Evolutionary conservation across 2,888 invertebrate species (phyloP).

Genomic region (Ashinkailepas kermadecensis): DNA sequence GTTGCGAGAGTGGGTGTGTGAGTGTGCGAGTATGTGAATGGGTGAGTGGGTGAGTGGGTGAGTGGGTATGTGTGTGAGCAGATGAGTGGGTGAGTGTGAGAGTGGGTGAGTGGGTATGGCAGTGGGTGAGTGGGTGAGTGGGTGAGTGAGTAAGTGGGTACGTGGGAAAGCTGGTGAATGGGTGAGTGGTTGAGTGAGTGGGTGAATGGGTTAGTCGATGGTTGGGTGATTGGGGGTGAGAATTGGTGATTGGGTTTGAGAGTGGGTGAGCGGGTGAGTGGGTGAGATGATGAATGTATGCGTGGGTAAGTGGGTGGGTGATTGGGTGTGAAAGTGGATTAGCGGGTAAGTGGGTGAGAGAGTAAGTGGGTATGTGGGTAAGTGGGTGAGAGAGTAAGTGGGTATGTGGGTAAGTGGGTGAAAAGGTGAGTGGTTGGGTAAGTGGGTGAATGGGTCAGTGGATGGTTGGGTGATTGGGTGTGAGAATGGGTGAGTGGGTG

Average conservation of each 20-base stretch:
- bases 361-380: constrained; percentile 23
- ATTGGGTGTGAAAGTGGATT: constrained; percentile 15
- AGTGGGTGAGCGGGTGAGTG: background rate
- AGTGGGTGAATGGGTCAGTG: background rate
- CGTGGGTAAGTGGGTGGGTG: constrained; percentile 25
- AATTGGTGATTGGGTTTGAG: no score
- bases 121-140: no score
- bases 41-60: no score
- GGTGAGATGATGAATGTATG: constrained; percentile 13
- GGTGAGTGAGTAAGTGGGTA: no score
- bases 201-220: background rate
- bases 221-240: constrained; percentile 24
- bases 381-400: constrained; percentile 9
- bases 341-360: background rate
- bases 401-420: constrained; percentile 13
- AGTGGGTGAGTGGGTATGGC: no score
- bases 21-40: no score
- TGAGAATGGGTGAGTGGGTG: background rate
- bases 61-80: no score
- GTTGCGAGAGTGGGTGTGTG: no score
- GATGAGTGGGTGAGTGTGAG: no score
- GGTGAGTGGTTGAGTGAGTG: background rate
- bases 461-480: background rate
- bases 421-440: constrained; percentile 9
- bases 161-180: no score